Evolutionary conservation across 2,888 invertebrate genomes (phyloP), one percentile per base, ranked within the genome.

Genomic region (Desoria tigrina): DNA sequence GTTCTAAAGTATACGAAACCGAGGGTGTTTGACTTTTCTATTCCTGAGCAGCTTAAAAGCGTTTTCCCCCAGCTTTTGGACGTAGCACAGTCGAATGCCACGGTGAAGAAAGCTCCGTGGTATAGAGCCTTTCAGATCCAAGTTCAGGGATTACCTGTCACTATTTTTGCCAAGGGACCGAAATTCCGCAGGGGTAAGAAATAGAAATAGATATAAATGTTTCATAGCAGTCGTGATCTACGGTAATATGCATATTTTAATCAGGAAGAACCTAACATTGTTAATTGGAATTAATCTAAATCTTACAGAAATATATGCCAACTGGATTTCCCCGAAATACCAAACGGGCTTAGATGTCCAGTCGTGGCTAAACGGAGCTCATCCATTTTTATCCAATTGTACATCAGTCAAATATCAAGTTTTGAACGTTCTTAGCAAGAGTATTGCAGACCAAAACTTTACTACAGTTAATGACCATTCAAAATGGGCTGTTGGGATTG

Each of bases 301-400:
- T n/a, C 45, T 45, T 66, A 9, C 66, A 83, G 94, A 94, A 77
- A 81, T 94, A 28, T 94, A 94, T 79, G 86, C 86, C 63, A 90
- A 91, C 60, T 83, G 89, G 78, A 87, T 94, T 1, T 91, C 91
- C 0, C 88, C 89, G 2, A 81, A 84, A 16, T 79, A 93, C 61
- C 82, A 87, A 74, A 83, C 86, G 0, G 85, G 88, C 78, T 81
- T 96, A 7, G 82, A 87, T 18, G 90, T 90, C 2, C 93, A 96
- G 81, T 89, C 91, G 0, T 96, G 95, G 95, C 86, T 87, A 14
- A 90, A 93, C 79, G 91, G 92, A 1, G 84, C 84, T 0, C 90
- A 89, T 0, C 87, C 86, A 66, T 79, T 94, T 64, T 86, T 87
- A 21, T 90, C 94, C 0, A 87, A 89, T 77, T 96, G 95, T 79